phyloP scores from a whole-genome alignment of 2,888 invertebrate genomes.

The Cataglyphis livida region DNA sequence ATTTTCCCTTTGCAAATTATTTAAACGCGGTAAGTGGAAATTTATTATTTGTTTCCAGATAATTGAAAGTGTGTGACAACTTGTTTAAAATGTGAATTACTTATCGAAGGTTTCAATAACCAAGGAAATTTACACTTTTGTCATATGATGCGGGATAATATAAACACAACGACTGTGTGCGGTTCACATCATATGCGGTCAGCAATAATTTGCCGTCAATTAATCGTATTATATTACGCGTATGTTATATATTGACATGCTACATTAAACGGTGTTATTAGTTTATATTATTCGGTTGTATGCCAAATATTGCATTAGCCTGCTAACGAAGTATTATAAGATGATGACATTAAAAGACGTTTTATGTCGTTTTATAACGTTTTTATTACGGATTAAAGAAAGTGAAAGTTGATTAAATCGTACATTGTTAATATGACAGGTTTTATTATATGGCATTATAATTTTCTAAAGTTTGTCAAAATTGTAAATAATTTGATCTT shows the following conservation, averaged over 20 bases:
- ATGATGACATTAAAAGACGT: neutral
- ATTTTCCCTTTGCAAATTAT: neutral
- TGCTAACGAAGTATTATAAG: neutral
- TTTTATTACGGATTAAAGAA: neutral
- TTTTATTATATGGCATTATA: neutral
- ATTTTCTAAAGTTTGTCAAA: neutral
- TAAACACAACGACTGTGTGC: neutral
- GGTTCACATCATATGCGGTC: neutral
- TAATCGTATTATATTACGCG: neutral
- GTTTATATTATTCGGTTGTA: neutral
- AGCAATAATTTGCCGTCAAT: conserved; percentile 5
- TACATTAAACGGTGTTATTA: neutral
- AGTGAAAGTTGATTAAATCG: neutral
- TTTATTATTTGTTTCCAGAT: neutral
- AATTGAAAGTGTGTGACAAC: neutral
- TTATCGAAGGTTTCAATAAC: neutral
- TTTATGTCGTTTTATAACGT: neutral
- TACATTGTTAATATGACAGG: neutral
- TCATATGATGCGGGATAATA: neutral
- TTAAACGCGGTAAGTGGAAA: neutral
- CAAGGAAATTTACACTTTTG: neutral
- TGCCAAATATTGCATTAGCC: neutral
- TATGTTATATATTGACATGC: neutral
- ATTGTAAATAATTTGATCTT: neutral
- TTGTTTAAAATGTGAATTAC: neutral